These are phyloP conservation scores for Branchipolynoe longqiensis DNA, from an alignment of 2,888 invertebrate genomes.

Conservation along the genomic window DNA sequence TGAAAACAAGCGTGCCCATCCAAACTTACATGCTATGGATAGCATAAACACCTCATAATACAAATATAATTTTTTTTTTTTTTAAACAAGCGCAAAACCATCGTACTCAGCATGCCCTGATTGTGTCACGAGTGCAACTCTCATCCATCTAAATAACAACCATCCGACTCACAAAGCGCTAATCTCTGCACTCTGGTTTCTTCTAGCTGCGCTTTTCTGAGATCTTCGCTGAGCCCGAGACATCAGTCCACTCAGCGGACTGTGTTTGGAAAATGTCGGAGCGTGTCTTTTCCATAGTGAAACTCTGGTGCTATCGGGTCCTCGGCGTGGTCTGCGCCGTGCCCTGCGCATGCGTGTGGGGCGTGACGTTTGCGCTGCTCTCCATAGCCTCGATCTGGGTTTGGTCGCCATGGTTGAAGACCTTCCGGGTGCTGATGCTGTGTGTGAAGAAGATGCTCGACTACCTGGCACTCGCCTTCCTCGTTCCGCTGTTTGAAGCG, in stretches of 20 bases:
- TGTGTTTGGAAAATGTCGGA: not conserved
- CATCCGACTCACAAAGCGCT: not conserved
- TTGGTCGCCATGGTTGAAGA: constrained; percentile 7
- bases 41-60: not conserved
- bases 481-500: not conserved
- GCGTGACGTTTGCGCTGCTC: not conserved
- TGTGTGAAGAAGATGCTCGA: not conserved
- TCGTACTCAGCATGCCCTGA: not conserved
- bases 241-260: not conserved
- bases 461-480: not conserved
- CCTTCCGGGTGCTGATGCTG: not conserved
- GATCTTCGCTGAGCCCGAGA: constrained; percentile 1
- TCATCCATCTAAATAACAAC: not conserved
- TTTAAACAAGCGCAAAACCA: not conserved
- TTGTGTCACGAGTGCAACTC: not conserved
- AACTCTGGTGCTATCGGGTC: not conserved
- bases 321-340: not conserved
- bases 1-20: not conserved
- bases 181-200: not conserved
- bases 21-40: no score
- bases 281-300: not conserved
- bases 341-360: constrained; percentile 13
- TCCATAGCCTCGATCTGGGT: not conserved
- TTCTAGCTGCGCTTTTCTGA: not conserved
- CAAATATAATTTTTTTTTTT: not conserved